Conservation (phyloP, 2,797 vertebrate species). For the Clarias laeviceps region DNA sequence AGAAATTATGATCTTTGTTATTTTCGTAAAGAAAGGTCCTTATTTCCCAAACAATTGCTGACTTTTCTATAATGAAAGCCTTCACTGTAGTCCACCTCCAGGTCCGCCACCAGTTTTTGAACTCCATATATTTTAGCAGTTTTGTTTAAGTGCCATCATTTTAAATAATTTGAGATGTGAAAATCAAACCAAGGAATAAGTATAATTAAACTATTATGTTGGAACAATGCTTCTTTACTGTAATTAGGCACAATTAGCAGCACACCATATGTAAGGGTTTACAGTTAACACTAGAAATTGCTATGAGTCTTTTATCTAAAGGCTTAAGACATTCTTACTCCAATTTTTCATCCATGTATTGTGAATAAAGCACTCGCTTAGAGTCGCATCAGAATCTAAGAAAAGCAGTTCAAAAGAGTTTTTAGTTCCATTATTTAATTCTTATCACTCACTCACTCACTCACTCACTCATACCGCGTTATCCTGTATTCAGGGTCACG, state of each 20-base stretch:
- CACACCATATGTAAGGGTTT: neutral
- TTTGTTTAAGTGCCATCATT: conserved; percentile 5
- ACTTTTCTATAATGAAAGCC: conserved; percentile 21
- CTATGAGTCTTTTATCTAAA: neutral
- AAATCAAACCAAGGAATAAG: neutral
- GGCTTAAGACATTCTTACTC: neutral
- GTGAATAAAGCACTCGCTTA: neutral
- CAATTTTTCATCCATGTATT: neutral
- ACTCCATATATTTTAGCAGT: neutral
- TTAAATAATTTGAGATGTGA: neutral
- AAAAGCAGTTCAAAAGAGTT: neutral
- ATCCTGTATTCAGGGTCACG: too few relatives aligned
- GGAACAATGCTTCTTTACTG: neutral
- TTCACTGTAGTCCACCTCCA: neutral
- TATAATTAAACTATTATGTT: neutral
- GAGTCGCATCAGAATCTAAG: neutral
- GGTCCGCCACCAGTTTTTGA: neutral
- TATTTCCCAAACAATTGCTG: conserved; percentile 1
- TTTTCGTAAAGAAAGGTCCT: conserved; percentile 12
- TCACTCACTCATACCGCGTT: too few relatives aligned
- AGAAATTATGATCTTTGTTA: neutral
- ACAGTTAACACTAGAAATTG: too few relatives aligned
- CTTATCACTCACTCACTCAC: too few relatives aligned
- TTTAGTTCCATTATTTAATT: neutral
- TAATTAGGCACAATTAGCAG: neutral